These are phyloP conservation scores for Passer domesticus DNA, from an alignment of 2,113 vertebrate species.

Conservation along the genomic window DNA sequence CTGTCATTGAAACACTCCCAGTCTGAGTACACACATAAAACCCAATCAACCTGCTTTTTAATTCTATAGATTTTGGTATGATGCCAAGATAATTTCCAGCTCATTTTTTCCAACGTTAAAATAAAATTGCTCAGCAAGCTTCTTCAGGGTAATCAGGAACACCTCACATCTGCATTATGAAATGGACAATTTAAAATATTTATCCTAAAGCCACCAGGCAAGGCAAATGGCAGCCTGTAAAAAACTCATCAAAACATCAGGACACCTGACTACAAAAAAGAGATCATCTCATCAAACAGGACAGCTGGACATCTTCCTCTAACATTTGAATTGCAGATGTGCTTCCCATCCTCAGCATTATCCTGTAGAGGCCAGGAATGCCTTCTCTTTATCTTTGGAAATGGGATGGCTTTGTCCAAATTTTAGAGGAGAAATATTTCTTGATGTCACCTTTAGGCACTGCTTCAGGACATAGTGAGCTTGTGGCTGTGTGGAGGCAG, in stretches of 20 bases:
- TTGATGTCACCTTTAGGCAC: background rate
- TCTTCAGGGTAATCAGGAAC: background rate
- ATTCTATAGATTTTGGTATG: conserved; percentile 7
- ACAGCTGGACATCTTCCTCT: background rate
- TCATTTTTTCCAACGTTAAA: background rate
- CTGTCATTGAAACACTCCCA: background rate
- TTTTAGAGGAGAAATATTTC: background rate
- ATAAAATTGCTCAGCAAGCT: background rate
- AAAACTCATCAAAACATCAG: background rate
- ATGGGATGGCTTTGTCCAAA: background rate
- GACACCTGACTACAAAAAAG: background rate
- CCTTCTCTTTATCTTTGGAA: background rate
- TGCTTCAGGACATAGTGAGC: background rate
- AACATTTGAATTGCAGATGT: background rate
- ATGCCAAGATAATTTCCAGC: conserved; percentile 33
- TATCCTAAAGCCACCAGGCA: background rate
- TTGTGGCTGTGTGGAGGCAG: background rate
- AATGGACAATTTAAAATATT: conserved; percentile 1
- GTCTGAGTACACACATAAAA: background rate
- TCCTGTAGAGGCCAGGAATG: background rate
- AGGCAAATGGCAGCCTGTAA: background rate
- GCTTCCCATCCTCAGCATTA: background rate
- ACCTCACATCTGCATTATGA: conserved; percentile 4
- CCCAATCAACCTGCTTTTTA: conserved; percentile 19
- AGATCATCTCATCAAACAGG: background rate